Evolutionary conservation across 1,140 invertebrate genomes (phyloP).

Genomic region (Popillia japonica): DNA sequence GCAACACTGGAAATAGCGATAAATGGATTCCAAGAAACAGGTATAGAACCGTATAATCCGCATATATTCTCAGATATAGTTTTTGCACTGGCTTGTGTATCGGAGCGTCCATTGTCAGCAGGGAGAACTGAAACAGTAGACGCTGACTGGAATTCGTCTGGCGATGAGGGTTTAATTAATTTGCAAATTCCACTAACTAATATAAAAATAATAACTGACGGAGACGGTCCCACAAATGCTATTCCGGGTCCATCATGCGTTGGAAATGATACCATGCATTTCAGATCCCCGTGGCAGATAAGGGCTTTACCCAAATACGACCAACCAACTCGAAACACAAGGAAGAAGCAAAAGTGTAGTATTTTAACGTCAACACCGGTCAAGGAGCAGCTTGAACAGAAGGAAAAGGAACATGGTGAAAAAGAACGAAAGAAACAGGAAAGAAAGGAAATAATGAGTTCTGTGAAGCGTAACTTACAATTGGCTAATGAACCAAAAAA

Average conservation of each 20-base stretch:
- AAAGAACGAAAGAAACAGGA: neutral
- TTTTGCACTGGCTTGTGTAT: neutral
- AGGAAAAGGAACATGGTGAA: neutral
- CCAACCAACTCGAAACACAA: neutral
- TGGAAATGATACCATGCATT: neutral
- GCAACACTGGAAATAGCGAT: neutral
- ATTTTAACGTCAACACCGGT: neutral
- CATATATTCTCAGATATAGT: neutral
- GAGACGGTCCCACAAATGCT: neutral
- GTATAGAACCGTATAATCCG: neutral
- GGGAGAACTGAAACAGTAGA: neutral
- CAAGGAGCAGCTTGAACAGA: neutral
- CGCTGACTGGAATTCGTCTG: neutral
- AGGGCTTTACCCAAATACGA: neutral
- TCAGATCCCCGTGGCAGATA: neutral
- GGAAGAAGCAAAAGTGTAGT: neutral
- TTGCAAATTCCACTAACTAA: neutral
- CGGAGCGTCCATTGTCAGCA: neutral
- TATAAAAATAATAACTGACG: neutral
- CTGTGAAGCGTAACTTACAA: neutral
- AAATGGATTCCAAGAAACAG: neutral
- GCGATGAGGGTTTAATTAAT: neutral
- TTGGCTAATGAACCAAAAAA: too few species aligned
- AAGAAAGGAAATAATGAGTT: neutral
- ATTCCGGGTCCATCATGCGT: neutral